Conservation (phyloP, 2,888 invertebrate species). For the Argyresthia goedartella region DNA sequence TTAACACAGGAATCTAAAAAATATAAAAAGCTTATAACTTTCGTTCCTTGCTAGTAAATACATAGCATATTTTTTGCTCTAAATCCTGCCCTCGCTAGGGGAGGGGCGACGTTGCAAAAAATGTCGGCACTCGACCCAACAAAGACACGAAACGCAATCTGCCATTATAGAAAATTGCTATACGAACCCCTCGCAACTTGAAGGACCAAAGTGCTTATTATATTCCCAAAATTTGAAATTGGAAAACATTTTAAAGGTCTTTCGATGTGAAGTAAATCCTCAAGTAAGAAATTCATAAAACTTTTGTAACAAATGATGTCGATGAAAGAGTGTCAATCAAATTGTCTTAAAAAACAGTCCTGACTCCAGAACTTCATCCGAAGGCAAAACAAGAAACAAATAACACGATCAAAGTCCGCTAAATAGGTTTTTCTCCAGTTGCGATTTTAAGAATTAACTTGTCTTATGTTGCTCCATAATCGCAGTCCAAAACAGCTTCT, state of each 20-base stretch:
- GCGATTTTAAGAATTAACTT: constrained; percentile 19
- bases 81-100: constrained; percentile 29
- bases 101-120: constrained; percentile 56
- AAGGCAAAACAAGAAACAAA: constrained; percentile 58
- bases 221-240: neutral
- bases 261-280: neutral
- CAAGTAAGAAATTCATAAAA: neutral
- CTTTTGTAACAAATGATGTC: constrained; percentile 4
- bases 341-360: constrained; percentile 19
- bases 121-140: constrained; percentile 52
- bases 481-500: constrained; percentile 20
- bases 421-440: constrained; percentile 62
- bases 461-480: constrained; percentile 11
- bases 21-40: too few species aligned
- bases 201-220: constrained; percentile 13
- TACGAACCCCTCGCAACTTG: constrained; percentile 31
- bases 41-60: neutral
- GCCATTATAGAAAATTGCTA: constrained; percentile 64
- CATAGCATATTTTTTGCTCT: constrained; percentile 16
- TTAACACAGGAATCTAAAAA: too few species aligned
- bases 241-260: neutral
- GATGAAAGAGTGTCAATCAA: constrained; percentile 9
- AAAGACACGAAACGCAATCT: constrained; percentile 62
- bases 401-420: constrained; percentile 62
- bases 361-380: constrained; percentile 26